Conservation (phyloP, 2,888 invertebrate species). For the Entomobrya proxima region DNA sequence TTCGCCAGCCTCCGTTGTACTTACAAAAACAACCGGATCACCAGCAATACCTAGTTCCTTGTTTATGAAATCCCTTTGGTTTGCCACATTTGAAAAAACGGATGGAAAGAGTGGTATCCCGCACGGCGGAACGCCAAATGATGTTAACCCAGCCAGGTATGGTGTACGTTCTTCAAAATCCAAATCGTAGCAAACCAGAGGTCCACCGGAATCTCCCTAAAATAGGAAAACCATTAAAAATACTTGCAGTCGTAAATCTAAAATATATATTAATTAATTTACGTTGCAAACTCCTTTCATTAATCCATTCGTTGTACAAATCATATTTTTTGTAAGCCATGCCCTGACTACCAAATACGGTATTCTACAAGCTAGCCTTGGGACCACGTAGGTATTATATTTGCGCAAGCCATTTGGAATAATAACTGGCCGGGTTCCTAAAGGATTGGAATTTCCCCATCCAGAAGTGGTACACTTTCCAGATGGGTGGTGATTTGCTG, state of each 20-base stretch:
- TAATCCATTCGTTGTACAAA: not conserved
- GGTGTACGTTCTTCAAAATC: too few species aligned
- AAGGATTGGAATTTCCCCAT: not conserved
- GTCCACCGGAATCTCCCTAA: not conserved
- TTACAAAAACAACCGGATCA: too few species aligned
- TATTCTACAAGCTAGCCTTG: not conserved
- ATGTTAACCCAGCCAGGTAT: not conserved
- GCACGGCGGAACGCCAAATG: not conserved
- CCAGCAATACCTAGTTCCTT: not conserved
- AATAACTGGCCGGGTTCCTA: not conserved
- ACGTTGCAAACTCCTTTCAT: not conserved
- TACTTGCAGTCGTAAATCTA: not conserved
- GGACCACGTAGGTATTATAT: not conserved
- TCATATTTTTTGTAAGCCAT: not conserved
- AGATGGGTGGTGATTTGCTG: not conserved
- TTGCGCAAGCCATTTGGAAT: not conserved
- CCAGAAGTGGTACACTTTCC: not conserved
- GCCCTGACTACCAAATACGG: not conserved
- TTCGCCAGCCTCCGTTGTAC: too few species aligned
- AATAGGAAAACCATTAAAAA: not conserved
- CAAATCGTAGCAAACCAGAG: not conserved
- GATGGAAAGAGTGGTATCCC: not conserved
- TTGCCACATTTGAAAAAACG: not conserved
- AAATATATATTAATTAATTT: not conserved
- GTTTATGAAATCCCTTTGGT: not conserved